phyloP scores from a whole-genome alignment of 2,113 vertebrate genomes.

The Numenius arquata region DNA sequence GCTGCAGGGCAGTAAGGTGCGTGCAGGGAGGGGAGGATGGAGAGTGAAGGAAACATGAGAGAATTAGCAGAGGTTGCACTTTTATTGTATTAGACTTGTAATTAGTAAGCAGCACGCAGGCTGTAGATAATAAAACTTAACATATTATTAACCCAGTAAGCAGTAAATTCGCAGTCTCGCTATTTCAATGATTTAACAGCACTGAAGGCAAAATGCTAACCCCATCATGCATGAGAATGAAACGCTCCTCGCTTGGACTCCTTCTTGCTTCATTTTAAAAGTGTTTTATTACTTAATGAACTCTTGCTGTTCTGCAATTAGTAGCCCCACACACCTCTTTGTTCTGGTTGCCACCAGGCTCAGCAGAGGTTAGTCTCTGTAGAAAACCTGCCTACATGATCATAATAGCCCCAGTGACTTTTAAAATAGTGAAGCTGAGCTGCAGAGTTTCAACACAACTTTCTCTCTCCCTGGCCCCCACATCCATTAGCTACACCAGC shows the following conservation, averaged over 20 bases:
- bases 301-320: conserved; percentile 24
- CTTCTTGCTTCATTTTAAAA: neutral
- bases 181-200: neutral
- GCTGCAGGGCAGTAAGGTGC: neutral
- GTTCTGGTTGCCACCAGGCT: neutral
- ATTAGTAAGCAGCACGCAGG: neutral
- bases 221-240: neutral
- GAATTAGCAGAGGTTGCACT: neutral
- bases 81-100: neutral
- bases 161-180: neutral
- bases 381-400: neutral
- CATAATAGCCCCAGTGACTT: neutral
- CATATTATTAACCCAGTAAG: neutral
- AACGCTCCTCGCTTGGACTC: neutral
- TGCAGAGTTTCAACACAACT: neutral
- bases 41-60: neutral
- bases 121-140: neutral
- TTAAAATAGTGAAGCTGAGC: neutral
- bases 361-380: neutral
- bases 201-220: neutral
- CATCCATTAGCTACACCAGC: neutral
- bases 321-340: neutral
- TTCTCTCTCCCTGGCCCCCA: neutral
- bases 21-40: neutral
- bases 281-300: conserved; percentile 37